Conservation (phyloP, 2,797 vertebrate species). For the Diceros bicornis region DNA sequence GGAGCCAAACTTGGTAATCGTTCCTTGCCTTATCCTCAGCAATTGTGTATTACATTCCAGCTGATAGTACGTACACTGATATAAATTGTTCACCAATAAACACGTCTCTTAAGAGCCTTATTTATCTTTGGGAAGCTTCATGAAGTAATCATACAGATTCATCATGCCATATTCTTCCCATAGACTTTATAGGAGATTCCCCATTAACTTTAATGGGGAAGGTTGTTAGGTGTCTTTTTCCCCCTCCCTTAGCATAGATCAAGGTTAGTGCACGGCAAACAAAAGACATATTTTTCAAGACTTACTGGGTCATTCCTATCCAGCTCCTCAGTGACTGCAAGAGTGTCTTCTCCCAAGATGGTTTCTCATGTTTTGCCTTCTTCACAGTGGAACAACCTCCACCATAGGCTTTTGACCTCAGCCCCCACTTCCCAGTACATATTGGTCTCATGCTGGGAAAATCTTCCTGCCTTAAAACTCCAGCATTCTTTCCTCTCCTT, state of each 20-base stretch:
- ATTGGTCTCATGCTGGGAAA: not conserved
- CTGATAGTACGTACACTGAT: conserved; percentile 45
- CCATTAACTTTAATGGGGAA: conserved; percentile 82
- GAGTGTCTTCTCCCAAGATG: not conserved
- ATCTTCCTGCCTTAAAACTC: not conserved
- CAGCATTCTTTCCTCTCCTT: not conserved
- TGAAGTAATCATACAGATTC: conserved; percentile 81
- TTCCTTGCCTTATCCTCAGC: conserved; percentile 77
- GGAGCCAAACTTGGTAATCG: conserved; percentile 59
- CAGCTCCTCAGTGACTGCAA: not conserved
- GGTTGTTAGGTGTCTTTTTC: conserved; percentile 69
- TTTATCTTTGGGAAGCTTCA: conserved; percentile 85
- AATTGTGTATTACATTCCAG: conserved; percentile 75
- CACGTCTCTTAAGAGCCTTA: conserved; percentile 82
- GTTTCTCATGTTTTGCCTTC: not conserved
- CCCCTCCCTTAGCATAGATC: conserved; percentile 79
- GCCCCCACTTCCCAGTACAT: not conserved
- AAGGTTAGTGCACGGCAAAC: conserved; percentile 74
- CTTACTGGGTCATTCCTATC: not conserved
- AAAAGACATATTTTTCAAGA: conserved; percentile 76
- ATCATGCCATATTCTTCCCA: conserved; percentile 60
- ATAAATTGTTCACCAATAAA: conserved; percentile 84
- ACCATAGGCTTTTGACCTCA: not conserved
- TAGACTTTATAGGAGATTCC: conserved; percentile 81
- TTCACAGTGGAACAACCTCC: not conserved